Evolutionary conservation across 37 sponge, comb jelly and placozoan species (phyloP).

Genomic region (Halichondria panicea): DNA sequence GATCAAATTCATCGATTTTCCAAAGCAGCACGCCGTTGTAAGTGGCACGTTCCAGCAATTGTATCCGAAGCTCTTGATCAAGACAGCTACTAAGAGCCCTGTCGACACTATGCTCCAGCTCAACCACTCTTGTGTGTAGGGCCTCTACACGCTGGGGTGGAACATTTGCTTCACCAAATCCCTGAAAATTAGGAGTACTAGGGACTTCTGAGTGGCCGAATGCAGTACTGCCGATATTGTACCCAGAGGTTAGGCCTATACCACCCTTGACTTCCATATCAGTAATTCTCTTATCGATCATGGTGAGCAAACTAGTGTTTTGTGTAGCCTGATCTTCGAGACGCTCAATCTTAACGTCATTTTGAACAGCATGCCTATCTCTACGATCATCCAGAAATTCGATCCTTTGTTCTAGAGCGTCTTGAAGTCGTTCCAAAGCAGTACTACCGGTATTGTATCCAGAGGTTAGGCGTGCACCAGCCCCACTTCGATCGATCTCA

Average conservation of each 20-base stretch:
- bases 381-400: slow-evolving; percentile 9
- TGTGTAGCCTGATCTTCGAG: slow-evolving; percentile 5
- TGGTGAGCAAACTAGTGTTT: background rate
- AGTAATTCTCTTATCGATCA: no score
- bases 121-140: slow-evolving; percentile 27
- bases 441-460: background rate
- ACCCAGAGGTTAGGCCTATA: background rate
- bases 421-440: slow-evolving; percentile 7
- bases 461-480: background rate
- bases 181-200: no score
- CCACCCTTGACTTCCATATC: background rate
- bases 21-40: slow-evolving; percentile 75
- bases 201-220: background rate
- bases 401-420: slow-evolving; percentile 19
- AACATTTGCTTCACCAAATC: background rate
- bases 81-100: slow-evolving; percentile 42
- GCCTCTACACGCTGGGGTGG: slow-evolving; percentile 23
- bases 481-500: no score
- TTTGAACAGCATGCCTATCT: background rate
- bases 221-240: background rate
- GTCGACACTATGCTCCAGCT: slow-evolving; percentile 48
- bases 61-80: slow-evolving; percentile 68
- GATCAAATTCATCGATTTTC: no score
- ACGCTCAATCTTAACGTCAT: slow-evolving; percentile 8
- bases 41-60: slow-evolving; percentile 62